Base-by-base conservation (phyloP, 2,888 invertebrate species). In the Aporophyla lueneburgensis region DNA sequence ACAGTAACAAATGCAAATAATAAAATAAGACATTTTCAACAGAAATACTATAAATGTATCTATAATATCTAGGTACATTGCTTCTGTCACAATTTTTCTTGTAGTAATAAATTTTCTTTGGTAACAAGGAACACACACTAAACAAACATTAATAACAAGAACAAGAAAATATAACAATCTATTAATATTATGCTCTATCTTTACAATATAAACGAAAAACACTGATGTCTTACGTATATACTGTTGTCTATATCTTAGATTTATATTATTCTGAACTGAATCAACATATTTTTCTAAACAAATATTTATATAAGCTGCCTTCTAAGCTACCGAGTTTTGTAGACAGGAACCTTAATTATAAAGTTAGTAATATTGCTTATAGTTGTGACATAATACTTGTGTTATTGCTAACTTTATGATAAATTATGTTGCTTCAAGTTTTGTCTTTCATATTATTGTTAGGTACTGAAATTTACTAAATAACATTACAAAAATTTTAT, bases 101-200 rank as follows among this genome's bases (percentile, higher is more conserved):
- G 88, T 84, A 84, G 88, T 87, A 89, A 92, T 93, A 93, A 90
- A 93, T 92, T 94, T 88, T 96, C 96, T 96, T 96, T 96, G 96
- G 96, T 96, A 96, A 96, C 96, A 95, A 96, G 96, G 95, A 96
- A 96, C 96, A 96, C 95, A 93, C 96, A 92, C 92, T 94, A 94
- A 94, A 93, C 92, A 94, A 94, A 94, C 93, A 95, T 93, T 93
- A 93, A 94, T 95, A 95, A 96, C 94, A 96, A 96, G 94, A 95
- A 96, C 93, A 95, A 93, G 89, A 88, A 92, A 94, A 93, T 93
- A 91, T 95, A 96, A 96, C 96, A 96, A 96, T 93, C 91, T 93
- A 93, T 90, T 91, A 87, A 85, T 86, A 89, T 91, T 92, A 91
- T 93, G 93, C 92, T 92, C 88, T 90, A 91, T 58, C 46, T 77